Evolutionary conservation across 2,113 vertebrate genomes (phyloP).

Genomic region (Peromyscus polionotus): DNA sequence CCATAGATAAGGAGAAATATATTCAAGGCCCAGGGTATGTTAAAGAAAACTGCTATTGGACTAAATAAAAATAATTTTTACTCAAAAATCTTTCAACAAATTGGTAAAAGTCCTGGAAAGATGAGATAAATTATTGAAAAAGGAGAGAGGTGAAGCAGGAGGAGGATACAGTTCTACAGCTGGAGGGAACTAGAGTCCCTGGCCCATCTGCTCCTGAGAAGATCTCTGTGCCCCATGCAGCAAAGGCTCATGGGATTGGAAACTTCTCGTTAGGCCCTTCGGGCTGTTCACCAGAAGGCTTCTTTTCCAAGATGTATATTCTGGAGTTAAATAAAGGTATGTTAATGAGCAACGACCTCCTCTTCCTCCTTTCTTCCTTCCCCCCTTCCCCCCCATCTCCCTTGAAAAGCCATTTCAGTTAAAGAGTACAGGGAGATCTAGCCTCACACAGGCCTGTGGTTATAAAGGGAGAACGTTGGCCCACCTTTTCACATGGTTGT

Average conservation of each 20-base stretch:
- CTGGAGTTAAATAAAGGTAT: background rate
- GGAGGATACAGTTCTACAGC: rapidly evolving
- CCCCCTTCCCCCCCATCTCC: background rate
- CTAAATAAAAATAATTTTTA: background rate
- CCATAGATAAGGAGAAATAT: background rate
- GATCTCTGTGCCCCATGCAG: rapidly evolving
- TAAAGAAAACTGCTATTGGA: background rate
- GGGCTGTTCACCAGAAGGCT: background rate
- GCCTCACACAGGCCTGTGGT: background rate
- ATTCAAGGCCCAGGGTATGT: background rate
- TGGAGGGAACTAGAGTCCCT: background rate
- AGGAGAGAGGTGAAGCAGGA: background rate
- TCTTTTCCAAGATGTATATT: background rate
- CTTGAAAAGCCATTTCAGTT: background rate
- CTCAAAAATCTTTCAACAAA: background rate
- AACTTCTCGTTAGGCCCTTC: background rate
- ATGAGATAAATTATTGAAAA: background rate
- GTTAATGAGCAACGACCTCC: background rate
- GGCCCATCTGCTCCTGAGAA: rapidly evolving
- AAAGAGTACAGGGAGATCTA: slow-evolving; percentile 11
- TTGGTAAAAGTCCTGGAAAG: slow-evolving; percentile 32
- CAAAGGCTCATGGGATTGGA: background rate
- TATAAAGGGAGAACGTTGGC: background rate
- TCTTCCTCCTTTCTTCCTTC: background rate
- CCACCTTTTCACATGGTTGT: background rate